A percentile compares a stretch with the other conserved stretches of the same genome.
Evolutionary conservation across 1,140 invertebrate species (phyloP).

Genomic region (Micrasema minimum): DNA sequence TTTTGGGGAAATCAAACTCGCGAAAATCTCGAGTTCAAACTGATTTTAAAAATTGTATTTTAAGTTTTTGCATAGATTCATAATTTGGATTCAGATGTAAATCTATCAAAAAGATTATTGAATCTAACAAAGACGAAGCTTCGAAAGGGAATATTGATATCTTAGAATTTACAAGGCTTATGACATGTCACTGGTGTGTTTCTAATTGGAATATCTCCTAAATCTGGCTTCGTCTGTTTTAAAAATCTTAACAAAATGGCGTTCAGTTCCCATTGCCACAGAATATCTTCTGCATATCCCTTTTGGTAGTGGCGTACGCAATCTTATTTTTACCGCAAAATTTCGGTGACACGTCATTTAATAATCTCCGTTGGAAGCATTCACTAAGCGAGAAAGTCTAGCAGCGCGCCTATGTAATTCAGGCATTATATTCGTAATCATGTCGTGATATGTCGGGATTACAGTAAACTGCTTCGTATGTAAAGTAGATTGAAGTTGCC

Average conservation of each 20-base stretch:
- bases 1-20: constrained; percentile 12
- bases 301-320: neutral
- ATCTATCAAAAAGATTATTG: too few species aligned
- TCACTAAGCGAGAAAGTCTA: neutral
- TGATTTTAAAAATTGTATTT: too few species aligned
- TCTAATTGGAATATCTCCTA: too few species aligned
- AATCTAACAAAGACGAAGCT: too few species aligned
- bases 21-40: too few species aligned
- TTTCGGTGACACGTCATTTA: constrained; percentile 26
- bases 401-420: constrained; percentile 28
- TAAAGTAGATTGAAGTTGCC: constrained; percentile 39
- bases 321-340: constrained; percentile 3
- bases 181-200: neutral
- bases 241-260: too few species aligned
- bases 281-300: neutral
- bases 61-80: too few species aligned
- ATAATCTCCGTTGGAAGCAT: constrained; percentile 17
- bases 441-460: constrained; percentile 38
- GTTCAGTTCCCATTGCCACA: neutral
- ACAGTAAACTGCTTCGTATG: constrained; percentile 36
- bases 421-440: constrained; percentile 32
- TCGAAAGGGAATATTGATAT: too few species aligned
- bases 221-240: too few species aligned
- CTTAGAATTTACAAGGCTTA: too few species aligned
- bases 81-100: too few species aligned